Percentiles rank a stretch among this genome's conserved stretches.
phyloP scores from a whole-genome alignment of 2,888 invertebrate genomes.

The Mactromeris polynyma region DNA sequence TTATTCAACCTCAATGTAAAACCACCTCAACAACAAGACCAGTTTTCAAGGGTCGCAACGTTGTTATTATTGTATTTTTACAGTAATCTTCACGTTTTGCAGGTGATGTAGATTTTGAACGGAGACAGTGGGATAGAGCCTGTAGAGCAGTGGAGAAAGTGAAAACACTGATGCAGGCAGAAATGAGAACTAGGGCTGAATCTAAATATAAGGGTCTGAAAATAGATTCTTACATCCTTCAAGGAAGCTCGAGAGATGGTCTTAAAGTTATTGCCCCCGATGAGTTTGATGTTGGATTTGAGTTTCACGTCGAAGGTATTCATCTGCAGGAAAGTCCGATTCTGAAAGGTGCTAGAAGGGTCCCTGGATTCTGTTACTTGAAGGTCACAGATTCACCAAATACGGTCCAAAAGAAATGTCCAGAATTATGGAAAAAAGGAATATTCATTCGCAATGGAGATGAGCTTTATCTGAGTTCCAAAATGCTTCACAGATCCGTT shows the following conservation, averaged over 20 bases:
- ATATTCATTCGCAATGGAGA: conserved; percentile 21
- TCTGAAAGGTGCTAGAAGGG: neutral
- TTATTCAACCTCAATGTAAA: too few species aligned
- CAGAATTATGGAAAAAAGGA: conserved; percentile 28
- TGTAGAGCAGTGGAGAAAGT: conserved; percentile 36
- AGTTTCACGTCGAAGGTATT: conserved; percentile 57
- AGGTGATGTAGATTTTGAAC: conserved; percentile 47
- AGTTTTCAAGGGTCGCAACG: too few species aligned
- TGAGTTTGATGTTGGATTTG: conserved; percentile 66
- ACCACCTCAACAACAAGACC: too few species aligned
- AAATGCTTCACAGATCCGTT: conserved; percentile 37
- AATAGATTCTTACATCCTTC: conserved; percentile 53
- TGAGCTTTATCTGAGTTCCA: conserved; percentile 37
- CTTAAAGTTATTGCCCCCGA: conserved; percentile 62
- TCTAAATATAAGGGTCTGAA: conserved; percentile 29
- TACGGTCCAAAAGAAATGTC: conserved; percentile 21
- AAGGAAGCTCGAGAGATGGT: conserved; percentile 70
- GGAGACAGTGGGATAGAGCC: conserved; percentile 35
- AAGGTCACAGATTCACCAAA: neutral
- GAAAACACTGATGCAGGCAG: conserved; percentile 25
- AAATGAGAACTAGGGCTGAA: conserved; percentile 27
- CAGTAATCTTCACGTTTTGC: neutral
- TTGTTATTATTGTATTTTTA: too few species aligned
- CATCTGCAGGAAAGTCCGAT: neutral
- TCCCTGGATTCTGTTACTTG: conserved; percentile 50